Conservation (phyloP, 2,888 invertebrate genomes). For the Nesidiocoris tenuis region DNA sequence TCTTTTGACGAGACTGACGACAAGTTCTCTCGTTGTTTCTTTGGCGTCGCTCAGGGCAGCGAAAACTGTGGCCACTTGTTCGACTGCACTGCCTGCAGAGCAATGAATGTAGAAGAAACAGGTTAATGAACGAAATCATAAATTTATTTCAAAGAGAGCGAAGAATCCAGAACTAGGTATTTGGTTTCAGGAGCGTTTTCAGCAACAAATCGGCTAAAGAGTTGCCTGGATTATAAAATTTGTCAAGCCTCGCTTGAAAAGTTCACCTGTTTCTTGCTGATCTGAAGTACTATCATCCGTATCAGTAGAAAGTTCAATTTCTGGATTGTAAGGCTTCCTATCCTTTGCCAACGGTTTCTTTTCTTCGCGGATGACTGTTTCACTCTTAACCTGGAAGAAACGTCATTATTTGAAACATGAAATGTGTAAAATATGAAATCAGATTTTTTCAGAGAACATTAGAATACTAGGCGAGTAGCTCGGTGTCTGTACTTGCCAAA, state of each 20-base stretch:
- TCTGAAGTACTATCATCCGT: constrained; percentile 62
- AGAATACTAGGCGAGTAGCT: too few species aligned
- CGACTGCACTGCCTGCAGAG: constrained; percentile 51
- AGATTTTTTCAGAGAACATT: too few species aligned
- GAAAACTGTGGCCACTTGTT: constrained; percentile 53
- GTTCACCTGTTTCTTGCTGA: constrained; percentile 45
- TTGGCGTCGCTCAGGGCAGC: constrained; percentile 52
- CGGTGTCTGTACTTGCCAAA: too few species aligned
- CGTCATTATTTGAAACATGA: background rate
- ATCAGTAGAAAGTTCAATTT: constrained; percentile 70
- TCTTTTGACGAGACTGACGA: constrained; percentile 52
- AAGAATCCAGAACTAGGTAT: too few species aligned
- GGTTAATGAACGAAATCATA: too few species aligned
- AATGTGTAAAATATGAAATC: too few species aligned
- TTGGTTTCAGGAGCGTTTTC: too few species aligned
- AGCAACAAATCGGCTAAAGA: background rate
- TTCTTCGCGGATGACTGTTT: constrained; percentile 42
- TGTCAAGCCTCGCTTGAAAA: too few species aligned
- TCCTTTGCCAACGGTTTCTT: constrained; percentile 43
- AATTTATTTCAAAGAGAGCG: too few species aligned
- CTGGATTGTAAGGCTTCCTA: constrained; percentile 55
- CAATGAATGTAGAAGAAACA: too few species aligned
- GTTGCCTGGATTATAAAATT: background rate
- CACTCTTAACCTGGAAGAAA: constrained; percentile 46
- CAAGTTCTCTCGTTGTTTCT: constrained; percentile 52